Base-by-base conservation (phyloP, 2,888 invertebrate species). In the Nemotelus nigrinus region DNA sequence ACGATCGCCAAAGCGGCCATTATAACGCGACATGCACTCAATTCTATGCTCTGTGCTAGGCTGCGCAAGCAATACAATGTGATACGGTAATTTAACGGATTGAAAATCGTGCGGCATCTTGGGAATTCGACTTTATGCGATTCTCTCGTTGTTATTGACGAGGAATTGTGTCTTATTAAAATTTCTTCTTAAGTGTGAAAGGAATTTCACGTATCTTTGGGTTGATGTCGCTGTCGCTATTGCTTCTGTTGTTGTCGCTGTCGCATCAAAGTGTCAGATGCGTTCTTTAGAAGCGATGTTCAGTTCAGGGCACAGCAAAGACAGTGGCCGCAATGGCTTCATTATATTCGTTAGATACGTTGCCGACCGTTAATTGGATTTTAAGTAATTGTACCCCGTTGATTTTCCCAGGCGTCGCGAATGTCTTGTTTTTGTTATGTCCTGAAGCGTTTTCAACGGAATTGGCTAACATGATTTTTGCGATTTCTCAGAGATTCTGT, bases 81-180 rank as follows among this genome's bases (percentile, higher is more conserved):
- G 53, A 41, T 70, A 44, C 70, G 77, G 60, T 77, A 80, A 80
- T 80, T 80, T 80, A 77, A 80, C 80, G 80, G 80, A 80, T 78
- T 77, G 77, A 77, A 68, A 68, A 77, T 65, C 71, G 70, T 44
- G 6, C 60, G 78, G 80, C 68, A 78, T 80, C 44, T 58, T 63
- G 44, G 60, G 78, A 78, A 80, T 76, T 74, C 63, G 76, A 63
- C 39, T 74, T 74, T 74, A 74, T 74, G 74, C 74, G 63, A 74
- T 74, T 74, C 63, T 74, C 74, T 74, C 63, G 74, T 55, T 50
- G 63, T 50, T 74, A 74, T 74, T 74, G 74, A 63, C 74, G 74
- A 74, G 48, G 74, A 74, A 74, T 74, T 74, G 74, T 74, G 74
- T 74, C 74, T 74, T 74, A 74, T 74, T 74, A 74, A 74, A 74